These are phyloP conservation scores for Leptobrachium leishanense DNA, from an alignment of 2,113 vertebrate genomes.

Conservation along the genomic window DNA sequence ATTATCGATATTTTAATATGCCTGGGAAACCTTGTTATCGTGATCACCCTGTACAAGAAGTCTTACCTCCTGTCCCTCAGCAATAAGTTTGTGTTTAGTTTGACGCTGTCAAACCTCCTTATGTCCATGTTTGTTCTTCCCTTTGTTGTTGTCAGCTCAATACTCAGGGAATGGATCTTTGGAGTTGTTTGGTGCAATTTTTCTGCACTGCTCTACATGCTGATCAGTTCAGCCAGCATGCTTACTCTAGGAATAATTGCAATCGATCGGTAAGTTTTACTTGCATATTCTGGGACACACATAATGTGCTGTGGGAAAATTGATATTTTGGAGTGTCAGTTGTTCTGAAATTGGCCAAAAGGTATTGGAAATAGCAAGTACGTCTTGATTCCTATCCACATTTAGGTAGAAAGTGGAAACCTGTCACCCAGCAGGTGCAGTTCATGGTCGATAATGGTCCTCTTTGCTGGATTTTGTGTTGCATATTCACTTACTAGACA, in stretches of 20 bases:
- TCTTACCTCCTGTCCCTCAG: conserved; percentile 94
- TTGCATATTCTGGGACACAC: not conserved
- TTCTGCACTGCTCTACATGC: conserved; percentile 91
- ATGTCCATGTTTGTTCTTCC: conserved; percentile 89
- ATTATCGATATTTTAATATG: conserved; percentile 85
- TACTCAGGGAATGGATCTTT: conserved; percentile 88
- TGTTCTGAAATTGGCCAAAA: no score
- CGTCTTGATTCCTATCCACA: no score
- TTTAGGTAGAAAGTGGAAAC: no score
- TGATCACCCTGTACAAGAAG: conserved; percentile 86
- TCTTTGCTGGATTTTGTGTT: no score
- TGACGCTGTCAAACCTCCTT: conserved; percentile 93
- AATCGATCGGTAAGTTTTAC: conserved; percentile 83
- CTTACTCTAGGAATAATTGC: conserved; percentile 94
- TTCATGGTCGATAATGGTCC: no score
- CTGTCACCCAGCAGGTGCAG: no score
- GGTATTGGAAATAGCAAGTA: no score
- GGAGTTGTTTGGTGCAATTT: conserved; percentile 98
- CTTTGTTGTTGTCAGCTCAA: conserved; percentile 88
- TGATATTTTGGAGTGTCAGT: no score
- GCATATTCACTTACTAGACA: no score
- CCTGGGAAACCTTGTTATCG: conserved; percentile 90
- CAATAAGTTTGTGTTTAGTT: conserved; percentile 98
- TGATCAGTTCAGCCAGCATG: conserved; percentile 97
- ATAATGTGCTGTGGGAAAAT: no score